Evolutionary conservation across 2,888 invertebrate species (phyloP).

Genomic region (Phyto melanocephala): DNA sequence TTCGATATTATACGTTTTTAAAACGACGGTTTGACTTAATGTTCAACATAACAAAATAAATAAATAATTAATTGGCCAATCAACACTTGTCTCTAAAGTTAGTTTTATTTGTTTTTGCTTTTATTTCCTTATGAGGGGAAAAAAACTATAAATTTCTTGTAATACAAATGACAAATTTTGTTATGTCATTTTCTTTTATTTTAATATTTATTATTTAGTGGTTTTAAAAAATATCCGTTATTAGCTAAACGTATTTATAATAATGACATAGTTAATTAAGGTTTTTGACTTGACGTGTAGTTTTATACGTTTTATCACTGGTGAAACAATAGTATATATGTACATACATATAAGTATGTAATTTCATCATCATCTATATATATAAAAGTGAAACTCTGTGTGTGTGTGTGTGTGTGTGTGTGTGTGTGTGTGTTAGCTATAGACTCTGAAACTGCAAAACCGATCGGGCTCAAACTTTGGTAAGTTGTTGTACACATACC

Average conservation of each 20-base stretch:
- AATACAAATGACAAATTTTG: not conserved
- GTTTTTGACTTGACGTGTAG: no score
- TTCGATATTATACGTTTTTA: not conserved
- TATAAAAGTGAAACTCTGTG: no score
- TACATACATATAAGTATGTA: no score
- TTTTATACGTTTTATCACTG: no score
- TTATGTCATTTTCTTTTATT: conserved; percentile 10
- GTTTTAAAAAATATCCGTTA: conserved; percentile 27
- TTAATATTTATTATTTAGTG: not conserved
- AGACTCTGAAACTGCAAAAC: no score
- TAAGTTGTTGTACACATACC: no score
- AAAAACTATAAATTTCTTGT: not conserved
- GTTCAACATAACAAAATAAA: conserved; percentile 21
- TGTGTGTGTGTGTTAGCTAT: no score
- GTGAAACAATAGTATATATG: no score
- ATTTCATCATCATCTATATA: no score
- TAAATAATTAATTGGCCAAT: conserved; percentile 25
- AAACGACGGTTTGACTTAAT: not conserved
- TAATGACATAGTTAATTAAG: conserved; percentile 27
- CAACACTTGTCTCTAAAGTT: not conserved
- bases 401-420: no score
- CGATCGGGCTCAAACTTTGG: no score
- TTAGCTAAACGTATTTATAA: no score
- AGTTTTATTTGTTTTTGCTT: not conserved
- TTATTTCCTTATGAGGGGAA: conserved; percentile 11